Conservation (phyloP, 2,888 invertebrate genomes). For the Chloroclystis v-ata region DNA sequence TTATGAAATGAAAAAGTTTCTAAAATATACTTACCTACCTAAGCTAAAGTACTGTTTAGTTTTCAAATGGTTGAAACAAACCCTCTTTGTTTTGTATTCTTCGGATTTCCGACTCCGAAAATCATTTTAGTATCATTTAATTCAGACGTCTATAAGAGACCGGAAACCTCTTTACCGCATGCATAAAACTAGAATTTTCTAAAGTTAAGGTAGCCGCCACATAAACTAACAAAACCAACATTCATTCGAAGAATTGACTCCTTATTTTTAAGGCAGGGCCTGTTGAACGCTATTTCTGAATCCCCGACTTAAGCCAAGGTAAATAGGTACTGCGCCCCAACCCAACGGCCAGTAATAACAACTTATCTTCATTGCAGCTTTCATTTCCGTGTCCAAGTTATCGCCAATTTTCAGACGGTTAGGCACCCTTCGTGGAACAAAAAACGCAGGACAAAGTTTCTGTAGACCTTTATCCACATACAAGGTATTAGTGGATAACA, state of each 20-base stretch:
- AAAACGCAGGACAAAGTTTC: conserved; percentile 14
- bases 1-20: too few relatives aligned
- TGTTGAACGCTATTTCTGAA: background rate
- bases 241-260: too few relatives aligned
- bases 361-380: conserved; percentile 60
- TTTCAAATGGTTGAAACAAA: too few relatives aligned
- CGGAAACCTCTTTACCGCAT: conserved; percentile 1
- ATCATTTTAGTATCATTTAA: conserved; percentile 5
- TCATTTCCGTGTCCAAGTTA: conserved; percentile 57
- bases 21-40: too few relatives aligned
- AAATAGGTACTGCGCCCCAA: conserved; percentile 8
- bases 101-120: background rate
- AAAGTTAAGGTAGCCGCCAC: background rate
- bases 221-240: too few relatives aligned
- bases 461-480: background rate
- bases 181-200: background rate
- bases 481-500: too few relatives aligned
- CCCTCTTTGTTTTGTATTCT: too few relatives aligned
- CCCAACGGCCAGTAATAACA: conserved; percentile 53
- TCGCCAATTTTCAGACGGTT: conserved; percentile 48
- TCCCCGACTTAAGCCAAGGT: background rate
- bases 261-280: background rate
- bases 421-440: conserved; percentile 32
- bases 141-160: conserved; percentile 5
- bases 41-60: too few relatives aligned